Conservation (phyloP, 2,797 vertebrate genomes). For the Fistularia tabacaria region DNA sequence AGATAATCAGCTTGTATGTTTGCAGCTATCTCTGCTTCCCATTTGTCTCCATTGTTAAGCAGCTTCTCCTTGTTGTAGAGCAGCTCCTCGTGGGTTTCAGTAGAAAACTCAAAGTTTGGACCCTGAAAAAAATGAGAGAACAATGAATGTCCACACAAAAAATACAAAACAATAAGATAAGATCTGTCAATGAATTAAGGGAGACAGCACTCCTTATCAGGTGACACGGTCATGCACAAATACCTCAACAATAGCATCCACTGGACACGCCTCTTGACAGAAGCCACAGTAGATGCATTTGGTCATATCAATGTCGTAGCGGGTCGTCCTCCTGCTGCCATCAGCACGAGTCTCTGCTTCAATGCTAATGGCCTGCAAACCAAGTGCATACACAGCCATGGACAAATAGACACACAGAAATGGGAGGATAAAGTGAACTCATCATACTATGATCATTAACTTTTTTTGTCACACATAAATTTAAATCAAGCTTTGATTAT, state of each 20-base stretch:
- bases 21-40: conserved; percentile 88
- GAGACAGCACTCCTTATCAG: no score
- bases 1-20: conserved; percentile 92
- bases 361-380: conserved; percentile 85
- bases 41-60: conserved; percentile 90
- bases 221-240: no score
- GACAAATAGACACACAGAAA: no score
- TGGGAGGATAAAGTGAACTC: no score
- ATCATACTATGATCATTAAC: no score
- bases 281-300: conserved; percentile 95
- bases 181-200: no score
- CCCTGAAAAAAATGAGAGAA: conserved; percentile 35
- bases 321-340: conserved; percentile 87
- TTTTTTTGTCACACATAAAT: no score
- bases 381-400: no score
- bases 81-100: conserved; percentile 89
- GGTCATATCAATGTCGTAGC: conserved; percentile 93
- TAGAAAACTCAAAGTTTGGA: conserved; percentile 84
- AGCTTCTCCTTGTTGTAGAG: conserved; percentile 97
- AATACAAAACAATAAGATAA: no score
- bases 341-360: conserved; percentile 86
- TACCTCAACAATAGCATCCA: conserved; percentile 91
- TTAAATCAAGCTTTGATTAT: no score
- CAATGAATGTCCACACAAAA: no score
- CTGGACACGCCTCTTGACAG: conserved; percentile 93